A percentile compares a stretch with the other conserved stretches of the same genome.
Evolutionary conservation across 2,797 vertebrate species (phyloP).

Genomic region (Vireo griseus): DNA sequence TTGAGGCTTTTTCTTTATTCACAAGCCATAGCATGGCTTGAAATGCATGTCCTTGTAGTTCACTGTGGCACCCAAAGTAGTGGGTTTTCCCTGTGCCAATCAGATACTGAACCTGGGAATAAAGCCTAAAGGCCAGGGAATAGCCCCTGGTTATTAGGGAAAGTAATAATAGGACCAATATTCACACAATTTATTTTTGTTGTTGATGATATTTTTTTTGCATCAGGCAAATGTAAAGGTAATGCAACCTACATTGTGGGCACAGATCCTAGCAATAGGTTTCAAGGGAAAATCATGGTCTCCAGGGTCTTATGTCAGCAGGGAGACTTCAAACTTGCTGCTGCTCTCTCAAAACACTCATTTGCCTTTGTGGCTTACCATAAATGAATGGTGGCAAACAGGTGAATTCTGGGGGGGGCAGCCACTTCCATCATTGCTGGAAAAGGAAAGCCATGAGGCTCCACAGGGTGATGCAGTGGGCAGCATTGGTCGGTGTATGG

Average conservation of each 20-base stretch:
- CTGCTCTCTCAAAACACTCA: background rate
- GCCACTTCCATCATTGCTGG: background rate
- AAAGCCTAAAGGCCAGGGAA: background rate
- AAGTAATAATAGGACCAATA: background rate
- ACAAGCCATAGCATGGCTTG: background rate
- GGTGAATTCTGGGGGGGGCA: background rate
- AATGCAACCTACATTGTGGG: background rate
- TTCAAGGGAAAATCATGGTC: background rate
- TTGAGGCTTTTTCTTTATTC: background rate
- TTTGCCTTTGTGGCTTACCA: background rate
- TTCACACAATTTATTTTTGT: background rate
- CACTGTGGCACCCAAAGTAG: background rate
- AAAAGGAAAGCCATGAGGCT: background rate
- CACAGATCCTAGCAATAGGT: background rate
- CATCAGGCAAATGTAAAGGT: background rate
- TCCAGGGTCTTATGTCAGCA: background rate
- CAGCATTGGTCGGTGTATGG: accelerated
- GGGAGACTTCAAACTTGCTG: background rate
- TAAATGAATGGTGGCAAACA: background rate
- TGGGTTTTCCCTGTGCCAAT: background rate
- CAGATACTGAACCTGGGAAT: background rate
- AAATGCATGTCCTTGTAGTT: background rate
- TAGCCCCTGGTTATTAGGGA: background rate
- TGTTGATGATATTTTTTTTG: background rate
- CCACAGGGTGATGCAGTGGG: background rate